phyloP scores from a whole-genome alignment of 2,888 invertebrate species.

The Platycheirus rosarum region DNA sequence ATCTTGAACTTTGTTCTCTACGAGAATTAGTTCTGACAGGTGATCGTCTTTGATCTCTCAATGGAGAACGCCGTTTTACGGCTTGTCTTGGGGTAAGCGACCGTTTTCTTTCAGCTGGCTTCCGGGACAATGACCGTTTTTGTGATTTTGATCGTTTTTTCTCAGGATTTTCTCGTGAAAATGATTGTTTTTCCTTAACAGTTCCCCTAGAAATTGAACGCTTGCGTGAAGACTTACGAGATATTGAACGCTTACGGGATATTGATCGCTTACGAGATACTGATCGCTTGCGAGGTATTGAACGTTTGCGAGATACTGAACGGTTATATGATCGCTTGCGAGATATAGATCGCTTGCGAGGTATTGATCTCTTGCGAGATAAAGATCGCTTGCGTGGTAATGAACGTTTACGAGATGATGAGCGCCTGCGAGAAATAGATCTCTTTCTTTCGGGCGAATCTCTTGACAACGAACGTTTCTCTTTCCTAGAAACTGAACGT shows the following conservation, averaged over 20 bases:
- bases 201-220: too few species aligned
- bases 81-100: not conserved
- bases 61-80: slow-evolving; percentile 23
- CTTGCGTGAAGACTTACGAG: slow-evolving; percentile 31
- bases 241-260: too few species aligned
- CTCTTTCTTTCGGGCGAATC: slow-evolving; percentile 16
- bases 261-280: slow-evolving; percentile 1
- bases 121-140: slow-evolving; percentile 14
- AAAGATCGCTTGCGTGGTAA: slow-evolving; percentile 16
- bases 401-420: slow-evolving; percentile 8
- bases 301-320: slow-evolving; percentile 18
- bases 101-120: slow-evolving; percentile 40
- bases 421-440: too few species aligned
- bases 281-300: slow-evolving; percentile 21
- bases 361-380: slow-evolving; percentile 27
- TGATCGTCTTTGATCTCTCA: slow-evolving; percentile 41
- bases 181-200: too few species aligned
- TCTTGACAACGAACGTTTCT: slow-evolving; percentile 57
- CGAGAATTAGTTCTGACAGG: not conserved
- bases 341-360: slow-evolving; percentile 6
- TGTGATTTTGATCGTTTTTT: slow-evolving; percentile 42
- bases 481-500: slow-evolving; percentile 47
- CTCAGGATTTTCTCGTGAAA: not conserved
- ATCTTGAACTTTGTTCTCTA: slow-evolving; percentile 30
- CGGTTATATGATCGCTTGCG: too few species aligned